These are phyloP conservation scores for Plagiodera versicolora DNA, from an alignment of 2,888 invertebrate genomes.

Conservation along the genomic window DNA sequence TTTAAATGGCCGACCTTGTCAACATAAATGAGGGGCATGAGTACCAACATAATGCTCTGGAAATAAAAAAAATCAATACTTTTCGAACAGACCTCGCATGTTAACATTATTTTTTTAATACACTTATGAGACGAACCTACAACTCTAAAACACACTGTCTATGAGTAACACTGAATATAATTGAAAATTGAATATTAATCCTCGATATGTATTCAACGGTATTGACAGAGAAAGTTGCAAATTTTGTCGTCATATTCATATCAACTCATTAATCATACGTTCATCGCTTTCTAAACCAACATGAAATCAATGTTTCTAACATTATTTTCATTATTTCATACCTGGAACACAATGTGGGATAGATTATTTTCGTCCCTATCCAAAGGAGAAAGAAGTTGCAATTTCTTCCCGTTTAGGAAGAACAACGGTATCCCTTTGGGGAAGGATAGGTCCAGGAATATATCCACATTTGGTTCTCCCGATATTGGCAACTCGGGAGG, in stretches of 20 bases:
- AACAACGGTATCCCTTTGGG: constrained; percentile 79
- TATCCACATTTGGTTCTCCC: constrained; percentile 79
- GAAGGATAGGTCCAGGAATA: constrained; percentile 77
- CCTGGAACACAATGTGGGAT: constrained; percentile 88
- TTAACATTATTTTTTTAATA: too few relatives aligned
- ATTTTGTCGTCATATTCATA: not conserved
- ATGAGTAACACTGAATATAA: too few relatives aligned
- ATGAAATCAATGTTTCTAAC: not conserved
- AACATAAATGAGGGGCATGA: too few relatives aligned
- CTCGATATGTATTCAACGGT: not conserved
- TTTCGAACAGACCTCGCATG: too few relatives aligned
- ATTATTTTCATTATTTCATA: constrained; percentile 53
- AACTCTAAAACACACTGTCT: too few relatives aligned
- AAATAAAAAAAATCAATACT: too few relatives aligned
- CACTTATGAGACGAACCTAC: too few relatives aligned
- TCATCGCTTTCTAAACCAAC: not conserved
- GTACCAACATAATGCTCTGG: too few relatives aligned
- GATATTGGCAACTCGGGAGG: constrained; percentile 81
- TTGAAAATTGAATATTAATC: not conserved
- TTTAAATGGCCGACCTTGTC: too few relatives aligned
- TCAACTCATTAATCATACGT: not conserved
- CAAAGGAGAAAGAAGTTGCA: constrained; percentile 77
- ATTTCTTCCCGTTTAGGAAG: constrained; percentile 77
- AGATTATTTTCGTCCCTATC: constrained; percentile 85
- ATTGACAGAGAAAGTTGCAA: not conserved